These are phyloP conservation scores for Etheostoma perlongum DNA, from an alignment of 2,797 vertebrate genomes.

Conservation along the genomic window DNA sequence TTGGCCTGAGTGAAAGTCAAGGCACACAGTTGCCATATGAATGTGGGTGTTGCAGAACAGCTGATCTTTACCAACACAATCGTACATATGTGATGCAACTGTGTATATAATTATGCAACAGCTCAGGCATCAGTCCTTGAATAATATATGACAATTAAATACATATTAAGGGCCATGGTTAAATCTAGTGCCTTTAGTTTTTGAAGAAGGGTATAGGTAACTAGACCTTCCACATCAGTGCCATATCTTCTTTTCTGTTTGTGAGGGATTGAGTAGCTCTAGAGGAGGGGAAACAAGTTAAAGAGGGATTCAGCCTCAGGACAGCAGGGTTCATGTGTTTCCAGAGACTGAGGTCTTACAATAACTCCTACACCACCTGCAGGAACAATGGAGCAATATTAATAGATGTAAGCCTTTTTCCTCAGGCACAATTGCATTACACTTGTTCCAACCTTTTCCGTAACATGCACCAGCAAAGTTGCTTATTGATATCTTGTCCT, in stretches of 20 bases:
- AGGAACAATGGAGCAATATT: conserved; percentile 68
- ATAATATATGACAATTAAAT: conserved; percentile 56
- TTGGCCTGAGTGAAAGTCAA: conserved; percentile 25
- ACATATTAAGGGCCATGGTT: conserved; percentile 52
- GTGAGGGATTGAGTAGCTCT: conserved; percentile 8
- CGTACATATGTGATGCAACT: conserved; percentile 54
- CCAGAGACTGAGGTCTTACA: conserved; percentile 46
- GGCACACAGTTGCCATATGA: conserved; percentile 43
- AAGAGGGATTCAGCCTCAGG: conserved; percentile 41
- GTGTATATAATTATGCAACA: conserved; percentile 52
- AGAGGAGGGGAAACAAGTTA: conserved; percentile 30
- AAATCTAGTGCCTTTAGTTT: conserved; percentile 32
- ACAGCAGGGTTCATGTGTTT: conserved; percentile 52
- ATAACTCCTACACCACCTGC: conserved; percentile 62
- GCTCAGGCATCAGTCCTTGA: conserved; percentile 32
- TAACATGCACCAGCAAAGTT: conserved; percentile 31
- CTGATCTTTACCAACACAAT: conserved; percentile 61
- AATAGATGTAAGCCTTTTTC: conserved; percentile 62
- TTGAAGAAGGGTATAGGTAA: conserved; percentile 22
- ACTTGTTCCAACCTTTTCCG: conserved; percentile 31
- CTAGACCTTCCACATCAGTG: conserved; percentile 25
- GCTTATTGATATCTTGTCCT: conserved; percentile 26
- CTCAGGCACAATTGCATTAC: conserved; percentile 34
- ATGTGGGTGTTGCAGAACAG: conserved; percentile 67
- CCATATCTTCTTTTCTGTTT: background rate